These are phyloP conservation scores for Megamerina dolium DNA, from an alignment of 2,888 invertebrate species.

Conservation along the genomic window DNA sequence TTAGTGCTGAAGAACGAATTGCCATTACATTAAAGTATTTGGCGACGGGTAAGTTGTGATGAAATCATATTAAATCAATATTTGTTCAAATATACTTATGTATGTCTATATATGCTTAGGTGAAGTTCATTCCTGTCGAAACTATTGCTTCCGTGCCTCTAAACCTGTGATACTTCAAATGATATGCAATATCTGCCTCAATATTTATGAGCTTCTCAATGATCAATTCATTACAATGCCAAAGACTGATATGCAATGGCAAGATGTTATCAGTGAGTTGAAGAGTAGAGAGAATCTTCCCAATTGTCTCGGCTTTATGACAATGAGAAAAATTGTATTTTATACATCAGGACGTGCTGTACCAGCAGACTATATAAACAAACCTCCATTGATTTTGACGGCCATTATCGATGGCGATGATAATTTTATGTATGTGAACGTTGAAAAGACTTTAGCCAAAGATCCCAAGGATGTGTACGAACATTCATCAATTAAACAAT, in stretches of 20 bases:
- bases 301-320: conserved; percentile 41
- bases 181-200: conserved; percentile 46
- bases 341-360: conserved; percentile 30
- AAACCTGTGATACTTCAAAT: conserved; percentile 48
- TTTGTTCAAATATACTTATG: neutral
- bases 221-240: conserved; percentile 44
- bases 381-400: conserved; percentile 40
- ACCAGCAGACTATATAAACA: conserved; percentile 24
- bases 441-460: conserved; percentile 35
- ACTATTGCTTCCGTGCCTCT: conserved; percentile 47
- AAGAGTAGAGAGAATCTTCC: conserved; percentile 39
- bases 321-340: conserved; percentile 42
- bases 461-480: conserved; percentile 37
- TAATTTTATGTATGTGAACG: conserved; percentile 42
- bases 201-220: conserved; percentile 45
- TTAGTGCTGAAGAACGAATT: conserved; percentile 45
- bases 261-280: conserved; percentile 36
- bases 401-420: conserved; percentile 41
- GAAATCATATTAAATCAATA: neutral
- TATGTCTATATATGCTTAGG: conserved; percentile 22
- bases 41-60: conserved; percentile 41
- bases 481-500: conserved; percentile 36
- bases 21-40: conserved; percentile 47
- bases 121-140: conserved; percentile 47
- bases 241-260: conserved; percentile 47